phyloP scores from a whole-genome alignment of 2,888 invertebrate species.

The Piscicola geometra region DNA sequence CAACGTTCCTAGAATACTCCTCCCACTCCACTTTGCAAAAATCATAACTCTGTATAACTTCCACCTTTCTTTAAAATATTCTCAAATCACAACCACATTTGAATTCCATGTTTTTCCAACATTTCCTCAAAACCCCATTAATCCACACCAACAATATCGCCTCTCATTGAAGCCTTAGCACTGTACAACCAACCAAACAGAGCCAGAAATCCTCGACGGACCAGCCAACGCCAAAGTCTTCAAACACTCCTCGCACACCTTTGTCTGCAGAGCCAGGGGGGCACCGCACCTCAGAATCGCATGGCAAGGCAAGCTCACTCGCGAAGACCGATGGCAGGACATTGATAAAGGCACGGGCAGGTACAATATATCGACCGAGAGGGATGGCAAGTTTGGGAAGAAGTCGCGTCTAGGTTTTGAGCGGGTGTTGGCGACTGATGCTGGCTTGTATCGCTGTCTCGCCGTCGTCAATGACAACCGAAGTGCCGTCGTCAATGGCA shows the following conservation, averaged over 20 bases:
- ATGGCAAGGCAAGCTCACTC: constrained; percentile 23
- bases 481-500: not conserved
- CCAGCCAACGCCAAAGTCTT: constrained; percentile 25
- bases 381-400: not conserved
- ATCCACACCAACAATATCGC: no score
- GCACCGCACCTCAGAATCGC: not conserved
- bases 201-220: constrained; percentile 11
- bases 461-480: not conserved
- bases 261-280: not conserved
- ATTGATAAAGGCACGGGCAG: not conserved
- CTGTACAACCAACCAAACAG: not conserved
- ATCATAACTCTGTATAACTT: no score
- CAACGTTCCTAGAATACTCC: no score
- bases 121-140: no score
- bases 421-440: not conserved
- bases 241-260: not conserved
- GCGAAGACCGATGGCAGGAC: not conserved
- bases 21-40: no score
- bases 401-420: not conserved
- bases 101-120: no score
- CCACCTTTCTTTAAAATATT: no score
- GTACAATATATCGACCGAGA: not conserved
- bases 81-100: no score
- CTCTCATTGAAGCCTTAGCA: no score
- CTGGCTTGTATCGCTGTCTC: constrained; percentile 26